phyloP scores from a whole-genome alignment of 2,888 invertebrate species.

The Ophonus ardosiacus region DNA sequence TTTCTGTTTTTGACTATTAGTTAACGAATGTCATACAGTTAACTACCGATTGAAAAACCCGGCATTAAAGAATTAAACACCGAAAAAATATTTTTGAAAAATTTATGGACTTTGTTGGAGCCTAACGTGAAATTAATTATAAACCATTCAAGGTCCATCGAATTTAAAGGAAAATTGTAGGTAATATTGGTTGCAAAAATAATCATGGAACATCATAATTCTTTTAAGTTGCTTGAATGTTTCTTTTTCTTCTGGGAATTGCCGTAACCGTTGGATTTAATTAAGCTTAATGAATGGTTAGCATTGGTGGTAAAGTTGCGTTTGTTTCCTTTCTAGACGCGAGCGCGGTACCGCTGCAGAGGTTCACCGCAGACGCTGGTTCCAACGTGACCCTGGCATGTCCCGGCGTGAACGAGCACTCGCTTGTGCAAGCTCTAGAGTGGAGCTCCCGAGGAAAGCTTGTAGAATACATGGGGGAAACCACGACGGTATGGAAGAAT shows the following conservation, averaged over 20 bases:
- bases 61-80: too few relatives aligned
- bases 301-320: constrained; percentile 50
- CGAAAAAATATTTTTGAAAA: too few relatives aligned
- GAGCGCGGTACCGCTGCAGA: constrained; percentile 58
- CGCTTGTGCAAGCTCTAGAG: constrained; percentile 81
- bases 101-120: too few relatives aligned
- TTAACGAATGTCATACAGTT: too few relatives aligned
- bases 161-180: too few relatives aligned
- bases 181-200: too few relatives aligned
- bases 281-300: constrained; percentile 53
- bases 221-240: too few relatives aligned
- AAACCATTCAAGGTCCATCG: too few relatives aligned
- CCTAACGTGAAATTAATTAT: too few relatives aligned
- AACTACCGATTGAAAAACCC: too few relatives aligned
- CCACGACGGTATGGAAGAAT: constrained; percentile 77
- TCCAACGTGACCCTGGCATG: constrained; percentile 82
- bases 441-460: constrained; percentile 79
- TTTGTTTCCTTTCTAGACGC: constrained; percentile 59
- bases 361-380: constrained; percentile 77
- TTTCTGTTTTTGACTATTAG: too few relatives aligned
- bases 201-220: too few relatives aligned
- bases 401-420: constrained; percentile 83
- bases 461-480: constrained; percentile 77
- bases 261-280: constrained; percentile 45
- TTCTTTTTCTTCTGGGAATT: not conserved